Evolutionary conservation across 2,113 vertebrate genomes (phyloP).

Genomic region (Clupea harengus): DNA sequence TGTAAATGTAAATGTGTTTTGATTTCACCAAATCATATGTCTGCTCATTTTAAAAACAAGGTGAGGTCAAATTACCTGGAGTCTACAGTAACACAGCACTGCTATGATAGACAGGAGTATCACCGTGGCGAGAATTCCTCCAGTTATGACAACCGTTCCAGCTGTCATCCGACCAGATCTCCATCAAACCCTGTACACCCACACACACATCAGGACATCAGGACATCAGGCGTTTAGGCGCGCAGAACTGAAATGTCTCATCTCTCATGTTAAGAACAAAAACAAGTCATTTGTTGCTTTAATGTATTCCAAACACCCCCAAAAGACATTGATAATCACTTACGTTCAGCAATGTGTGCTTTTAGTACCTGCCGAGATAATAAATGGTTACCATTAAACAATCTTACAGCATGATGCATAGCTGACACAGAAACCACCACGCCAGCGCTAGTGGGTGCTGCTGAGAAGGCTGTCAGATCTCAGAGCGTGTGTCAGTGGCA

Average conservation of each 20-base stretch:
- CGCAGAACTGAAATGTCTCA: neutral
- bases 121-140: constrained; percentile 98
- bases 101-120: constrained; percentile 98
- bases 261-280: neutral
- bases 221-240: neutral
- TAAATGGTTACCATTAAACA: constrained; percentile 34
- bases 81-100: constrained; percentile 97
- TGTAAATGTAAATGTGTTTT: neutral
- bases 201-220: neutral
- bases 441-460: neutral
- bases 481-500: neutral
- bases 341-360: constrained; percentile 50
- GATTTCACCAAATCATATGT: neutral
- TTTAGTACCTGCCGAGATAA: constrained; percentile 45
- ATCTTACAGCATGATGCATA: constrained; percentile 42
- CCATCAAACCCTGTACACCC: constrained; percentile 88
- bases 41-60: neutral
- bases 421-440: neutral
- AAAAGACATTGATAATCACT: constrained; percentile 23
- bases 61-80: constrained; percentile 78
- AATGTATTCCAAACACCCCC: neutral
- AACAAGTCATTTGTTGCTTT: neutral
- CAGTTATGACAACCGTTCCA: constrained; percentile 99
- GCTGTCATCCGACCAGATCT: constrained; percentile 99
- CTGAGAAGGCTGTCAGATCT: neutral